phyloP scores from a whole-genome alignment of 2,113 vertebrate genomes.

The Mastomys coucha region DNA sequence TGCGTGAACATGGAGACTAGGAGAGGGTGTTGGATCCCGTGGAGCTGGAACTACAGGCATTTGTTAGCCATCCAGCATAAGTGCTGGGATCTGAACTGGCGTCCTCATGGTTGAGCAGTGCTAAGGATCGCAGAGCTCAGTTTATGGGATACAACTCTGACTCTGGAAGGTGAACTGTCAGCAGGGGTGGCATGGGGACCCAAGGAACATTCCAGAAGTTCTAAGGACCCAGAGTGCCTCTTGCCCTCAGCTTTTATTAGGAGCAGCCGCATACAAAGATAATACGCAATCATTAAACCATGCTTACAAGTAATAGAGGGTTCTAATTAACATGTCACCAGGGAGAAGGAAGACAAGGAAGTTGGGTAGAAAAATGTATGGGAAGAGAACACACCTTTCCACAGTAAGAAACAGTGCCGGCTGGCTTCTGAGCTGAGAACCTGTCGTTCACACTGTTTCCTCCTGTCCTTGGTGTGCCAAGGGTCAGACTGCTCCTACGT shows the following conservation, averaged over 20 bases:
- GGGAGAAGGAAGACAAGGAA: not conserved
- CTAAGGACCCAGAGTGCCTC: not conserved
- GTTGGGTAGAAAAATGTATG: not conserved
- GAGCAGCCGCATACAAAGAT: not conserved
- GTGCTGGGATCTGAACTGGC: not conserved
- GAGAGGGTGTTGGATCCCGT: not conserved
- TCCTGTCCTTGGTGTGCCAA: not conserved
- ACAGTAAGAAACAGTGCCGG: not conserved
- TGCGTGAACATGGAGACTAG: not conserved
- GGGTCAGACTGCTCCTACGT: not conserved
- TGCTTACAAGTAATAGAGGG: not conserved
- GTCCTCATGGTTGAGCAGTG: not conserved
- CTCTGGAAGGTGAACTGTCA: not conserved
- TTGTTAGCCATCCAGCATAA: not conserved
- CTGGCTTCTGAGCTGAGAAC: not conserved
- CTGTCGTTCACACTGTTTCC: not conserved
- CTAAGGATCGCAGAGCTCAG: not conserved
- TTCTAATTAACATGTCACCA: not conserved
- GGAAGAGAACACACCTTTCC: not conserved
- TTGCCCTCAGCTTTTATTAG: not conserved
- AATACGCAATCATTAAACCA: not conserved
- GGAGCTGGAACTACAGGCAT: not conserved
- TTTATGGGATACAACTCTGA: not conserved
- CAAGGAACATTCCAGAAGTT: not conserved
- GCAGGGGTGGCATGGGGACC: not conserved